Percentiles rank a stretch among this genome's conserved stretches.
These are phyloP conservation scores for Diachasma alloeum DNA, from an alignment of 1,140 invertebrate genomes.

Conservation along the genomic window DNA sequence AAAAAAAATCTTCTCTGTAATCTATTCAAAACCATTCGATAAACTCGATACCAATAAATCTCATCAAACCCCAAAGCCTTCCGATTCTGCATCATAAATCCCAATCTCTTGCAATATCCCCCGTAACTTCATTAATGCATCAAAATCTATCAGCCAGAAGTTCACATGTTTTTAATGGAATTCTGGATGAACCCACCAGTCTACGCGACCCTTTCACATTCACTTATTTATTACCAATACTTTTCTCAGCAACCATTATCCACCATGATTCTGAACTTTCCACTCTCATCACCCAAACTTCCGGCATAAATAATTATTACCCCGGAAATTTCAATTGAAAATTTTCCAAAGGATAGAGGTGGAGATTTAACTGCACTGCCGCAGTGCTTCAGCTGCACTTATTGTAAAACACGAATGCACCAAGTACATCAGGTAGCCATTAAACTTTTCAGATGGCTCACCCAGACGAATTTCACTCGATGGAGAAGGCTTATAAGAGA, in stretches of 20 bases:
- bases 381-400: background rate
- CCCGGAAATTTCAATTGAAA: background rate
- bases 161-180: background rate
- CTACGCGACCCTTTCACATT: background rate
- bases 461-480: background rate
- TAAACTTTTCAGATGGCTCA: background rate
- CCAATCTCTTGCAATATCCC: too few species aligned
- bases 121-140: too few species aligned
- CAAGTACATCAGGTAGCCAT: background rate
- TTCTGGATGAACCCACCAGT: background rate
- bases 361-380: background rate
- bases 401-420: background rate
- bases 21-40: too few species aligned
- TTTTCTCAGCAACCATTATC: background rate
- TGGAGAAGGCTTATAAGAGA: background rate
- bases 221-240: background rate
- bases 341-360: background rate
- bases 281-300: background rate
- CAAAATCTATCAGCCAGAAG: too few species aligned
- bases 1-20: too few species aligned
- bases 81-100: too few species aligned
- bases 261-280: background rate
- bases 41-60: too few species aligned
- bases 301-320: background rate
- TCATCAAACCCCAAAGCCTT: too few species aligned